Conservation (phyloP, 2,113 vertebrate species). For the Pandion haliaetus region DNA sequence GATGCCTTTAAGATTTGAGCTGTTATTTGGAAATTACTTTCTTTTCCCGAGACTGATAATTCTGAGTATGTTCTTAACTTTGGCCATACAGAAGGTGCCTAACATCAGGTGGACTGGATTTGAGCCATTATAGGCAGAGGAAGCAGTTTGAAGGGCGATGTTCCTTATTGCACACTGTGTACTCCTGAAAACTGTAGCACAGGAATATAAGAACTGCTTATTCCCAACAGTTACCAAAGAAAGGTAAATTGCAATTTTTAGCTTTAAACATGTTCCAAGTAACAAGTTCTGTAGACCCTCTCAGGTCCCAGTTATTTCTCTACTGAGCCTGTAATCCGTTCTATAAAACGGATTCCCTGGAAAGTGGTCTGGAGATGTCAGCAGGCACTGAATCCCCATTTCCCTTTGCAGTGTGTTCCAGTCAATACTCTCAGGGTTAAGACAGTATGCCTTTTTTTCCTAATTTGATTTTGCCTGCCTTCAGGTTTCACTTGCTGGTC, state of each 20-base stretch:
- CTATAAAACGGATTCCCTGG: neutral
- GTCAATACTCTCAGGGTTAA: neutral
- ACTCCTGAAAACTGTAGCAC: neutral
- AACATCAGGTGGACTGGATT: neutral
- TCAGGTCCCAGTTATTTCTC: neutral
- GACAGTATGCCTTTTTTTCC: neutral
- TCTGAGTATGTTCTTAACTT: neutral
- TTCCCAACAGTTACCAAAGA: neutral
- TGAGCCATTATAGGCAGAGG: neutral
- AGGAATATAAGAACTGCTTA: neutral
- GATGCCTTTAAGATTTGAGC: neutral
- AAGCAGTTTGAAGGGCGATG: neutral
- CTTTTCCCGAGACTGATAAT: neutral
- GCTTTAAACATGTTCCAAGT: neutral
- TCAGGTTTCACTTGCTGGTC: neutral
- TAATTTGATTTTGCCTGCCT: neutral
- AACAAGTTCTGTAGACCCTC: neutral
- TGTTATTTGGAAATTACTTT: neutral
- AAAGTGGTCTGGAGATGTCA: neutral
- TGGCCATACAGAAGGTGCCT: fast-evolving
- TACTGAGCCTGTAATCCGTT: neutral
- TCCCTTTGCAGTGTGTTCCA: neutral
- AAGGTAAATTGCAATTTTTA: neutral
- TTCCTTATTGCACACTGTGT: neutral
- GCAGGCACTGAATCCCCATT: neutral